Percentiles rank a stretch among this genome's conserved stretches.
phyloP scores from a whole-genome alignment of 2,888 invertebrate species.

The Dinocampus coccinellae region DNA sequence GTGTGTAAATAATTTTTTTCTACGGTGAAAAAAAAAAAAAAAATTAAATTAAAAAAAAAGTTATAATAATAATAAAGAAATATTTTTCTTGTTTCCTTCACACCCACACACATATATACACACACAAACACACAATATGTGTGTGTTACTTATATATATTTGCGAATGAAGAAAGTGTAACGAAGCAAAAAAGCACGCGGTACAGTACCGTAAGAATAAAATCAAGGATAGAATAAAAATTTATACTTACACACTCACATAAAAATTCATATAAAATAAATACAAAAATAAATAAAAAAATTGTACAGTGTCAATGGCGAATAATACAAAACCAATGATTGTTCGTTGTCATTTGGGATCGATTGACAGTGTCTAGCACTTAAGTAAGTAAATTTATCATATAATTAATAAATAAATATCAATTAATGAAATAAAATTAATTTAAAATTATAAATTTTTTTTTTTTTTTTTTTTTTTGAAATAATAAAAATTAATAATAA shows the following conservation, averaged over 20 bases:
- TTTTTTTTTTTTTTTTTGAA: not conserved
- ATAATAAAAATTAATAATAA: too few species aligned
- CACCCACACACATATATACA: too few species aligned
- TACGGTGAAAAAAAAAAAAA: too few species aligned
- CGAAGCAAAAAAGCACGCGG: not conserved
- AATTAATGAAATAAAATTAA: too few species aligned
- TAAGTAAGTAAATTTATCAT: conserved; percentile 47
- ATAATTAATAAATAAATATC: not conserved
- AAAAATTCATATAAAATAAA: not conserved
- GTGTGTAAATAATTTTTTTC: too few species aligned
- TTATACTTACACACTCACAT: not conserved
- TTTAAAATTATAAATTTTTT: too few species aligned
- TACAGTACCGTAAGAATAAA: too few species aligned
- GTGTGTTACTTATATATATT: too few species aligned
- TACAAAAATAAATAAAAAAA: conserved; percentile 16
- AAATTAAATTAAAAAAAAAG: too few species aligned
- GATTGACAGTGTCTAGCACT: conserved; percentile 47
- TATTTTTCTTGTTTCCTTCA: too few species aligned
- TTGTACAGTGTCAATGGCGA: conserved; percentile 44
- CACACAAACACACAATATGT: too few species aligned
- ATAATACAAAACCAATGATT: conserved; percentile 46
- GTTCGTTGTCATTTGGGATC: conserved; percentile 48
- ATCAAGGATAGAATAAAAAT: not conserved
- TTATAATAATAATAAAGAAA: too few species aligned
- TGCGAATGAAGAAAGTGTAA: not conserved